Percentiles rank a stretch among this genome's conserved stretches.
These are phyloP conservation scores for Lasioglossum malachurum DNA, from an alignment of 2,888 invertebrate genomes.

Conservation along the genomic window DNA sequence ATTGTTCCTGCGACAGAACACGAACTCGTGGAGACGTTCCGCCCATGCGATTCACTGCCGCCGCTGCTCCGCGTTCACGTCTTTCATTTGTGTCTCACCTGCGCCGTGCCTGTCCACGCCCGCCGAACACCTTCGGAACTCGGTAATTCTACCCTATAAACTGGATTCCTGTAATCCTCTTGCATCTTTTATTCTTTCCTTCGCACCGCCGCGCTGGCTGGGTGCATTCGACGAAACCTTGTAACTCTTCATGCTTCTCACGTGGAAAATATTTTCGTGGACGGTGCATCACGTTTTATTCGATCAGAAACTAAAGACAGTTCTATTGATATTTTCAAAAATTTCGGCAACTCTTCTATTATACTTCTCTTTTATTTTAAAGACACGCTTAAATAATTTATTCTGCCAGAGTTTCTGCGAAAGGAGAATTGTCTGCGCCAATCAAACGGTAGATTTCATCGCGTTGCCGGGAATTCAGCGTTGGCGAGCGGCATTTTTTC, in stretches of 20 bases:
- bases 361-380: not conserved
- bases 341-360: no score
- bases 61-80: constrained; percentile 50
- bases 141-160: not conserved
- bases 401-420: no score
- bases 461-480: not conserved
- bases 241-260: not conserved
- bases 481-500: not conserved
- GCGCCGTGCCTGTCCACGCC: constrained; percentile 59
- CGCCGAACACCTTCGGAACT: constrained; percentile 13
- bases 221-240: not conserved
- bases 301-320: no score
- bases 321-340: no score
- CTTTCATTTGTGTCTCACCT: constrained; percentile 66
- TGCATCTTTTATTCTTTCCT: not conserved
- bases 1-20: constrained; percentile 68
- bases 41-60: constrained; percentile 43
- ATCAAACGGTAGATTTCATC: not conserved
- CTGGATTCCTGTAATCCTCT: not conserved
- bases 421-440: no score
- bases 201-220: not conserved
- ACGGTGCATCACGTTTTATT: no score
- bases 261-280: not conserved
- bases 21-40: constrained; percentile 50
- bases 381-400: no score